Conservation (phyloP, 2,888 invertebrate species). For the Netelia fuscicornis region DNA sequence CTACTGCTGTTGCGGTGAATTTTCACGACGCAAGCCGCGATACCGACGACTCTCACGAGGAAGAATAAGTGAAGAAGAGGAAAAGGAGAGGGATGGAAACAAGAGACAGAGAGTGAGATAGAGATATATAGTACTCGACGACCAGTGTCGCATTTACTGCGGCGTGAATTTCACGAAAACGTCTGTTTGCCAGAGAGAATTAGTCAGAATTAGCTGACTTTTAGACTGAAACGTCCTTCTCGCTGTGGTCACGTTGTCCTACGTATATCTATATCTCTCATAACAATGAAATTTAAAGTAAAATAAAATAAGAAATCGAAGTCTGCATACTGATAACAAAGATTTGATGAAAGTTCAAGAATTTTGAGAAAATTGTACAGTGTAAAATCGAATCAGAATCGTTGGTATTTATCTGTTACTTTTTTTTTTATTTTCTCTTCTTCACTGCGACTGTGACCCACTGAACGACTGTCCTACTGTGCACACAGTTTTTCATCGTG, state of each 20-base stretch:
- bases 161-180: conserved; percentile 68
- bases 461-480: too few species aligned
- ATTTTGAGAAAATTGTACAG: neutral
- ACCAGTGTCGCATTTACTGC: conserved; percentile 69
- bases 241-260: neutral
- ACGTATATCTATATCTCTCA: neutral
- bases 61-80: conserved; percentile 30
- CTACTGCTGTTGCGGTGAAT: conserved; percentile 62
- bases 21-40: conserved; percentile 57
- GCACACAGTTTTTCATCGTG: too few species aligned
- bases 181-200: conserved; percentile 66
- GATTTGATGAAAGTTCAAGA: neutral
- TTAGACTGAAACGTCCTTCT: conserved; percentile 59
- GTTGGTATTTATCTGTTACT: too few species aligned
- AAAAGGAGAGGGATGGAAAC: conserved; percentile 49
- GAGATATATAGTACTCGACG: conserved; percentile 23
- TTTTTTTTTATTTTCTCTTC: too few species aligned
- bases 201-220: conserved; percentile 61
- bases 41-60: conserved; percentile 49
- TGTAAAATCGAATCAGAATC: neutral
- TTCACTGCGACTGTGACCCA: too few species aligned
- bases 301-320: neutral
- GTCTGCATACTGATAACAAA: neutral
- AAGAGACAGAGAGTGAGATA: conserved; percentile 39
- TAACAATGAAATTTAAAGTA: conserved; percentile 2